Percentiles rank a stretch among this genome's conserved stretches.
These are phyloP conservation scores for Porites lobata DNA, from an alignment of 92 coral and sea anemone species.

Conservation along the genomic window DNA sequence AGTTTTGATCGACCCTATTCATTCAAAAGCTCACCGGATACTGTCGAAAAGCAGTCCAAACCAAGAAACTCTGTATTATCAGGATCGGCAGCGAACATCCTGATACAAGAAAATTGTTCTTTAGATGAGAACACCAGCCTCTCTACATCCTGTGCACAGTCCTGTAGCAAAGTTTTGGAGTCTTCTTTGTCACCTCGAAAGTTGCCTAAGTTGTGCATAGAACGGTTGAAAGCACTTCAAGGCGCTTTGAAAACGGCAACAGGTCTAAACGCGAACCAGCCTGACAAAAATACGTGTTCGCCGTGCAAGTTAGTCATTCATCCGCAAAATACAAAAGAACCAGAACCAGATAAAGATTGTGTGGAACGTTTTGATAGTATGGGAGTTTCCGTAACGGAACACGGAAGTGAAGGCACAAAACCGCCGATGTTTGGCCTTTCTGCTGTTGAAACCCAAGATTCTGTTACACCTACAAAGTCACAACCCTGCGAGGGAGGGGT, in stretches of 20 bases:
- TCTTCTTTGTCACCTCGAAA: not conserved
- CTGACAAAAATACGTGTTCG: not conserved
- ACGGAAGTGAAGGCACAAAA: not conserved
- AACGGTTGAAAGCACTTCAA: constrained; percentile 2
- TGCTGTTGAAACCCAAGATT: not conserved
- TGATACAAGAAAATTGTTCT: not conserved
- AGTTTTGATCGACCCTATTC: not conserved
- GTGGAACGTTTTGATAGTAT: not conserved
- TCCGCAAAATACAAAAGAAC: not conserved
- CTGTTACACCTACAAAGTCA: not conserved
- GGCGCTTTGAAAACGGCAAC: not conserved
- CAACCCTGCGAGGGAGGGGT: constrained; percentile 4
- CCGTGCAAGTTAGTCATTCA: not conserved
- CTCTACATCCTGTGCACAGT: not conserved
- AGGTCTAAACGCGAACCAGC: not conserved
- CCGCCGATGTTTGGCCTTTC: not conserved
- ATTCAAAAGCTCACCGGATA: not conserved
- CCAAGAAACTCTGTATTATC: not conserved
- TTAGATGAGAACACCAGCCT: not conserved
- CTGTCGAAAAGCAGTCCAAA: not conserved
- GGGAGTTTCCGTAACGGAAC: not conserved
- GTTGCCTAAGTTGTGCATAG: not conserved
- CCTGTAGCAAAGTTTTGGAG: not conserved
- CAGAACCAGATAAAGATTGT: not conserved
- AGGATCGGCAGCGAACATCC: not conserved